Percentiles rank a stretch among this genome's conserved stretches.
Evolutionary conservation across 2,888 invertebrate genomes (phyloP).

Genomic region (Meiosimyza platycephala): DNA sequence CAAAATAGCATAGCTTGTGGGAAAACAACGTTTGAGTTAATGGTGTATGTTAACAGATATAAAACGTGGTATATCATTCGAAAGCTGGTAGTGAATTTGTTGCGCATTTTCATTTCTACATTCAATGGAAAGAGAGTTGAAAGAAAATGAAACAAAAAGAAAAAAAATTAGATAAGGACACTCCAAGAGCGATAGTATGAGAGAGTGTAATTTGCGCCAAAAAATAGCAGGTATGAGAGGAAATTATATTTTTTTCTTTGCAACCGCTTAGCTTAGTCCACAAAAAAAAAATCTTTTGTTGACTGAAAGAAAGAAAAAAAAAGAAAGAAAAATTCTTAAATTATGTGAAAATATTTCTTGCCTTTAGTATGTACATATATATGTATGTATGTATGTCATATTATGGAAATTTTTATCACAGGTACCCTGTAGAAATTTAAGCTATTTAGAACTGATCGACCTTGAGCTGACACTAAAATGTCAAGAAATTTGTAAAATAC

Average conservation of each 20-base stretch:
- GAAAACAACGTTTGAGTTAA: background rate
- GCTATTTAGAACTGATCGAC: too few species aligned
- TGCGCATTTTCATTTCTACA: constrained; percentile 55
- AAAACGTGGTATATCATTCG: constrained; percentile 20
- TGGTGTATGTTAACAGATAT: constrained; percentile 44
- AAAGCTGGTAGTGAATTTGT: constrained; percentile 52
- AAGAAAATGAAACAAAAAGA: background rate
- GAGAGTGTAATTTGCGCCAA: background rate
- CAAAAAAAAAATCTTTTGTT: constrained; percentile 8
- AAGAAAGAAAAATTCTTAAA: background rate
- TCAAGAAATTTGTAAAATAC: too few species aligned
- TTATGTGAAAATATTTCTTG: constrained; percentile 18
- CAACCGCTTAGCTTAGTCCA: constrained; percentile 12
- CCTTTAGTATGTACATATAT: too few species aligned
- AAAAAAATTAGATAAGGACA: background rate
- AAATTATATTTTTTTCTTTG: background rate
- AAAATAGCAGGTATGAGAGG: background rate
- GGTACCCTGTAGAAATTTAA: too few species aligned
- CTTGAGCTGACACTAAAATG: too few species aligned
- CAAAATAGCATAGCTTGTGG: too few species aligned
- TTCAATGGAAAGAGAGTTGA: background rate
- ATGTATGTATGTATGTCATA: too few species aligned
- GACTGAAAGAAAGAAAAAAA: background rate
- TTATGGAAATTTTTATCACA: too few species aligned
- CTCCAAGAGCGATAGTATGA: too few species aligned